A percentile compares a stretch with the other conserved stretches of the same genome.
Conservation (phyloP, 2,113 vertebrate species). For the Sphyrna mokarran region DNA sequence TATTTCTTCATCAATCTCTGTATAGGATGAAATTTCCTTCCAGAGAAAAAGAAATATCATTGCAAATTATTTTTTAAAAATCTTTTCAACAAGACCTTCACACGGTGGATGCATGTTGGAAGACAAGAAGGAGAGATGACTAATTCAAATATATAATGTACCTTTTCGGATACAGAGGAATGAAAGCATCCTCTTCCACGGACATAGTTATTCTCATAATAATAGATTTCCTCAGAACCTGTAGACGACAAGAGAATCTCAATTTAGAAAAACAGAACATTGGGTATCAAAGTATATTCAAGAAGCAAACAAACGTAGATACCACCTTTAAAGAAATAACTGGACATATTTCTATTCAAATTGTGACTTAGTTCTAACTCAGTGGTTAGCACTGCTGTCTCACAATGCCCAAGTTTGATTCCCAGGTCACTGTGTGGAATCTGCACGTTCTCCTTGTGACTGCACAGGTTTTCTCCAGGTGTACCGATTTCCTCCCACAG, state of each 20-base stretch:
- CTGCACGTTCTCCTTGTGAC: too few relatives aligned
- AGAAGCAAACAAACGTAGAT: background rate
- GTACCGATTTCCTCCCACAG: too few relatives aligned
- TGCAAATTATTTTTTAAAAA: background rate
- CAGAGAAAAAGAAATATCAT: background rate
- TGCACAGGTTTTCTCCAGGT: too few relatives aligned
- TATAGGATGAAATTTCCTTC: background rate
- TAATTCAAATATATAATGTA: constrained; percentile 38
- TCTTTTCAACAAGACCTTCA: background rate
- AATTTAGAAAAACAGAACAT: background rate
- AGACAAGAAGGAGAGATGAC: background rate
- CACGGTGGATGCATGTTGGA: background rate
- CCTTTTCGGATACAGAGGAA: constrained; percentile 75
- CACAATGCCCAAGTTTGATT: too few relatives aligned
- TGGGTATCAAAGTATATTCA: background rate
- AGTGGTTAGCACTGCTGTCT: too few relatives aligned
- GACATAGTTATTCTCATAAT: constrained; percentile 65
- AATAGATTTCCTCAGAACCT: constrained; percentile 67
- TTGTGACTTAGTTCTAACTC: background rate
- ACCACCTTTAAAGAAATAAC: background rate
- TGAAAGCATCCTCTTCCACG: constrained; percentile 84
- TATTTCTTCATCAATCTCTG: background rate
- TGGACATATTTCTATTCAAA: background rate
- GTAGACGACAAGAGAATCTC: constrained; percentile 40
- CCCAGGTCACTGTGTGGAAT: too few relatives aligned